Conservation (phyloP, 2,888 invertebrate species). For the Nomada ferruginata region DNA sequence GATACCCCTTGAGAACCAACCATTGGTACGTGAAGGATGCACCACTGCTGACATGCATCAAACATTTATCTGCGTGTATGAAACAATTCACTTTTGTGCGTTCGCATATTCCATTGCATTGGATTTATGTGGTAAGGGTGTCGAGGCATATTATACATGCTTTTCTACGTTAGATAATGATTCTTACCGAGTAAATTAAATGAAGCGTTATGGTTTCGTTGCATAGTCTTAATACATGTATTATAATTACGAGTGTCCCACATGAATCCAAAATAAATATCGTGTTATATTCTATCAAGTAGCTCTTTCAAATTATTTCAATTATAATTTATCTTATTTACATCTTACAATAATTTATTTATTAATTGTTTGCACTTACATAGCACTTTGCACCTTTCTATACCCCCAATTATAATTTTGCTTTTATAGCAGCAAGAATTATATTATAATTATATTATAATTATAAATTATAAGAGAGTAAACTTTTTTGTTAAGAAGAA, state of each 20-base stretch:
- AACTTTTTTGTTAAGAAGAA: neutral
- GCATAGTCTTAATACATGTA: too few species aligned
- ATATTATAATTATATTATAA: too few species aligned
- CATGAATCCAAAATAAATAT: too few species aligned
- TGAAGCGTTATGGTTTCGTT: too few species aligned
- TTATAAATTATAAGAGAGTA: too few species aligned
- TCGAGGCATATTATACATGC: neutral
- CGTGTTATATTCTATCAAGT: too few species aligned
- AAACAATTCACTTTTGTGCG: neutral
- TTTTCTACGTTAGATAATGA: neutral
- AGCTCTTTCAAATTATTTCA: too few species aligned
- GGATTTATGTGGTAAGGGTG: neutral
- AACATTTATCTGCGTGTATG: constrained; percentile 44
- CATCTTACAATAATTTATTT: too few species aligned
- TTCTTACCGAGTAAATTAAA: neutral
- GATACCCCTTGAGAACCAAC: constrained; percentile 54
- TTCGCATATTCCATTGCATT: neutral
- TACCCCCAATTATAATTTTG: neutral
- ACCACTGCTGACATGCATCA: constrained; percentile 34
- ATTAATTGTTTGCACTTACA: too few species aligned
- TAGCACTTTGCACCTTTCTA: too few species aligned
- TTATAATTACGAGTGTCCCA: too few species aligned
- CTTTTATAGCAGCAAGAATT: neutral
- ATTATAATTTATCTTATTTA: too few species aligned
- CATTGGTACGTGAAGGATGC: constrained; percentile 53